phyloP scores from a whole-genome alignment of 2,888 invertebrate genomes.

The Dryobota labecula region DNA sequence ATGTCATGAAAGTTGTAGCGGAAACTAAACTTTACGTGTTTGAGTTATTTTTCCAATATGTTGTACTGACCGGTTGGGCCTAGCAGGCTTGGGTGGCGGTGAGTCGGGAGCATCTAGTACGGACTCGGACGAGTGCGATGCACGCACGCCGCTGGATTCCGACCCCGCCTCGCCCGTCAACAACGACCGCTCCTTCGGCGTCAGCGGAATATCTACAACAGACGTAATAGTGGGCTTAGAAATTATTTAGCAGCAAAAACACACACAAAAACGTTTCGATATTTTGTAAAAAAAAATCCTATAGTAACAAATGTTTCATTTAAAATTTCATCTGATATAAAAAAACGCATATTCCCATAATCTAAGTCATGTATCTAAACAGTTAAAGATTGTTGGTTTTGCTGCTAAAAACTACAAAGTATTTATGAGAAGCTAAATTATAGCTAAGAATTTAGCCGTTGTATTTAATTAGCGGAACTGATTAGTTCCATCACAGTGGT shows the following conservation, averaged over 20 bases:
- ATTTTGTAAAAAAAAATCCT: not conserved
- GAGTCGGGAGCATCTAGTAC: constrained; percentile 91
- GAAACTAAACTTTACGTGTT: constrained; percentile 6
- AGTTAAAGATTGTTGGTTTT: constrained; percentile 24
- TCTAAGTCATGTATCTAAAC: constrained; percentile 19
- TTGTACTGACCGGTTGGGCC: constrained; percentile 93
- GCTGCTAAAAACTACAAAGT: constrained; percentile 23
- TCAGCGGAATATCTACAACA: constrained; percentile 94
- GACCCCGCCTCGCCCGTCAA: constrained; percentile 92
- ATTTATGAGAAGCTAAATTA: constrained; percentile 40
- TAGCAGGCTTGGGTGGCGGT: constrained; percentile 97
- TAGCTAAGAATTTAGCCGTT: constrained; percentile 49
- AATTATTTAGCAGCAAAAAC: not conserved
- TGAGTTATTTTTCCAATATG: not conserved
- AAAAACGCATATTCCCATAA: constrained; percentile 21
- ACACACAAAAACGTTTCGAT: constrained; percentile 9
- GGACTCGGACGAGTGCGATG: constrained; percentile 95
- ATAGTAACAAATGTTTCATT: constrained; percentile 2
- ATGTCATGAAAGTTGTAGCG: not conserved
- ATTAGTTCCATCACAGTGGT: constrained; percentile 52
- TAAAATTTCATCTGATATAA: constrained; percentile 7
- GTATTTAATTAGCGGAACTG: constrained; percentile 62
- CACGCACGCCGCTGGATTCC: constrained; percentile 91
- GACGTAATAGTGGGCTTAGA: not conserved
- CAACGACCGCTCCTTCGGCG: constrained; percentile 94